Evolutionary conservation across 2,888 invertebrate genomes (phyloP).

Genomic region (Criorhina ranunculi): DNA sequence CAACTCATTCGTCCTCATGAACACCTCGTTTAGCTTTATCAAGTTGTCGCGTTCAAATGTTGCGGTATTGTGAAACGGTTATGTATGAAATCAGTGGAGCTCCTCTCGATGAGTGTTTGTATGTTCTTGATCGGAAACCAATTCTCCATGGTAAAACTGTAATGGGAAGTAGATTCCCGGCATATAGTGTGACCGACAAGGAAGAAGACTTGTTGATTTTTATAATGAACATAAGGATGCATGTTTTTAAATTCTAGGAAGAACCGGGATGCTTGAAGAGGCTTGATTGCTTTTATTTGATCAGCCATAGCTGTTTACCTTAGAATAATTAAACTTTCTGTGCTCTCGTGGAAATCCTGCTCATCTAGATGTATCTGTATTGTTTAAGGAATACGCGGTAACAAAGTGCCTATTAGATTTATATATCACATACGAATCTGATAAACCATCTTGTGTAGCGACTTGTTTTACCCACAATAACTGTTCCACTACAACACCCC

Average conservation of each 20-base stretch:
- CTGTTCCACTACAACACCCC: neutral
- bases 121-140: slow-evolving; percentile 12
- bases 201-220: neutral
- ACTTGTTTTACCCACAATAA: slow-evolving; percentile 6
- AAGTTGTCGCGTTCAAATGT: slow-evolving; percentile 72
- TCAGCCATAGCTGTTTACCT: too few relatives aligned
- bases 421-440: too few relatives aligned
- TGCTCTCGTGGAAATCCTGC: too few relatives aligned
- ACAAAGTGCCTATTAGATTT: too few relatives aligned
- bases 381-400: too few relatives aligned
- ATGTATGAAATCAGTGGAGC: slow-evolving; percentile 41
- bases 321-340: too few relatives aligned
- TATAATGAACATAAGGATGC: too few relatives aligned
- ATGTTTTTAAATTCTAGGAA: too few relatives aligned
- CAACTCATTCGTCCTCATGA: slow-evolving; percentile 64
- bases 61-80: slow-evolving; percentile 73
- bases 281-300: too few relatives aligned
- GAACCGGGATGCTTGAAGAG: too few relatives aligned
- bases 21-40: slow-evolving; percentile 69
- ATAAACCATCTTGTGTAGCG: too few relatives aligned
- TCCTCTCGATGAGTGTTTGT: neutral
- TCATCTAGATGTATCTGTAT: too few relatives aligned
- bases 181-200: slow-evolving; percentile 10
- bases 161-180: neutral
- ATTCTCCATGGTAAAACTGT: neutral